These are phyloP conservation scores for Dioctria linearis DNA, from an alignment of 2,888 invertebrate genomes.

Conservation along the genomic window DNA sequence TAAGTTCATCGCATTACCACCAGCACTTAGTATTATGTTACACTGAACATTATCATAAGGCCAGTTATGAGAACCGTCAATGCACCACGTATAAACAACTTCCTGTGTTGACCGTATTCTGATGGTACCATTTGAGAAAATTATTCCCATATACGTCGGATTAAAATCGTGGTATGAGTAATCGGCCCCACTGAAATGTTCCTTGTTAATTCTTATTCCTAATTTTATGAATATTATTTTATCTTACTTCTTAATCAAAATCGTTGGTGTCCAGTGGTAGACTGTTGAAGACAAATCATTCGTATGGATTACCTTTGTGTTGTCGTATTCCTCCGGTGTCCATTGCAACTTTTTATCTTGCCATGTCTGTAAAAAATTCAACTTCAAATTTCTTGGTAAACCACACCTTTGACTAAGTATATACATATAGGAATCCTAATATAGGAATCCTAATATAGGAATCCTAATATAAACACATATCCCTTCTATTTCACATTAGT, in stretches of 20 bases:
- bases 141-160: constrained; percentile 28
- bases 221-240: background rate
- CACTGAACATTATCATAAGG: constrained; percentile 67
- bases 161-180: constrained; percentile 33
- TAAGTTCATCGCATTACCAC: constrained; percentile 15
- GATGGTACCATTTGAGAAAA: constrained; percentile 32
- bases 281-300: constrained; percentile 8
- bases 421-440: constrained; percentile 19
- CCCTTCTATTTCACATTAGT: too few species aligned
- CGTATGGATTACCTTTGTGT: constrained; percentile 65
- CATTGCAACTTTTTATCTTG: constrained; percentile 76
- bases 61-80: constrained; percentile 66
- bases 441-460: constrained; percentile 35
- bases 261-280: constrained; percentile 64
- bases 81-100: constrained; percentile 65
- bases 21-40: constrained; percentile 63
- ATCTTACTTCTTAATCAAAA: constrained; percentile 65
- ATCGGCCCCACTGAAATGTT: constrained; percentile 40
- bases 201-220: too few species aligned
- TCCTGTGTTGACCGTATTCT: constrained; percentile 15
- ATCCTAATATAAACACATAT: constrained; percentile 28
- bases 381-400: too few species aligned
- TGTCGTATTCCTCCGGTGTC: constrained; percentile 75
- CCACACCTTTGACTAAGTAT: too few species aligned
- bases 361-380: constrained; percentile 74